Conservation (phyloP, 2,797 vertebrate species). For the Eospalax fontanierii region DNA sequence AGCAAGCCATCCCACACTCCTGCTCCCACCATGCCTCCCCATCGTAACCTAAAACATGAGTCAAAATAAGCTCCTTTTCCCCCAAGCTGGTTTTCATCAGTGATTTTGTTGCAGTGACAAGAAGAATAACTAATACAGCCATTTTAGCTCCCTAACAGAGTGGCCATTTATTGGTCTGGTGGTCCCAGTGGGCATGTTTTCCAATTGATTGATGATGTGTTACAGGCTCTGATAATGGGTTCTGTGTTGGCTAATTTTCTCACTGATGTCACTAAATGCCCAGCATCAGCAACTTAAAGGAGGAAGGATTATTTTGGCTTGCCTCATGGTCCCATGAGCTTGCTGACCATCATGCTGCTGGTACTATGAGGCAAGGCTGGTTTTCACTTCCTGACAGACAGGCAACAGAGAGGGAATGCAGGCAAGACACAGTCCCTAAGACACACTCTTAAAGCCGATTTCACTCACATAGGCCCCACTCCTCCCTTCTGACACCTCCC, state of each 20-base stretch:
- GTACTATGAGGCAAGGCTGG: not conserved
- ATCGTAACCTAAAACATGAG: not conserved
- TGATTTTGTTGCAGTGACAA: no score
- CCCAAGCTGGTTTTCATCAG: not conserved
- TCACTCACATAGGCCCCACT: not conserved
- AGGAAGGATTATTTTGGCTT: not conserved
- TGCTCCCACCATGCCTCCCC: not conserved
- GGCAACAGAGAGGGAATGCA: not conserved
- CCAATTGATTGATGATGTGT: not conserved
- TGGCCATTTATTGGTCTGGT: accelerated
- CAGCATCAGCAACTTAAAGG: not conserved
- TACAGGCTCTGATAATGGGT: not conserved
- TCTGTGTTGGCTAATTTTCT: not conserved
- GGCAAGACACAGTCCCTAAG: not conserved
- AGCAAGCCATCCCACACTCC: not conserved
- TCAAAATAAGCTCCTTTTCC: not conserved
- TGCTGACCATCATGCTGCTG: not conserved
- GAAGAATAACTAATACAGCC: not conserved
- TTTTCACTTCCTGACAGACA: not conserved
- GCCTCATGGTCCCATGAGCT: not conserved
- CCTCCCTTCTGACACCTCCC: not conserved
- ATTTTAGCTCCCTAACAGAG: not conserved
- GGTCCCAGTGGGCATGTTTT: not conserved
- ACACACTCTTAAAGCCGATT: not conserved
- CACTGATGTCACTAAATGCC: not conserved